These are phyloP conservation scores for Sminthopsis crassicaudata DNA, from an alignment of 2,113 vertebrate species.

Conservation along the genomic window DNA sequence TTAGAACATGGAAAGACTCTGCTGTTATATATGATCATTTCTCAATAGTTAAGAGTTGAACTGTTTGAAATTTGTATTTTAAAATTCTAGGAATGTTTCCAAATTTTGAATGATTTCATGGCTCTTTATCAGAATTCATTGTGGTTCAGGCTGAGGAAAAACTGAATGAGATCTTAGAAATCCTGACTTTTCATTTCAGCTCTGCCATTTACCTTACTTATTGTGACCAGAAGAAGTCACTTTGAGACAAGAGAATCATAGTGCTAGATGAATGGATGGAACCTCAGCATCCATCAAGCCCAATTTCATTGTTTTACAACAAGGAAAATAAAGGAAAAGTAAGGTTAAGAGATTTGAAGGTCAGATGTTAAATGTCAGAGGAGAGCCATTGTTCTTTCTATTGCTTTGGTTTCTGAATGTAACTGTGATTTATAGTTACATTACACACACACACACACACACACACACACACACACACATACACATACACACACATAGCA, in stretches of 20 bases:
- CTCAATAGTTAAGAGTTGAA: not conserved
- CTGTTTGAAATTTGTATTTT: not conserved
- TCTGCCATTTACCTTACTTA: not conserved
- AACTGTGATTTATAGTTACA: not conserved
- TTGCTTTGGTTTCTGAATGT: not conserved
- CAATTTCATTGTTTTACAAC: not conserved
- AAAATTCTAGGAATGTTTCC: not conserved
- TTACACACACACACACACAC: too few relatives aligned
- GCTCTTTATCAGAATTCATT: not conserved
- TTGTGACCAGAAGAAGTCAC: not conserved
- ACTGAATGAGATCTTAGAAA: not conserved
- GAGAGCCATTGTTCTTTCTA: not conserved
- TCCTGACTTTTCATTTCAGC: not conserved
- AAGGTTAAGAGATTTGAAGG: not conserved
- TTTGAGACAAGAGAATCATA: not conserved
- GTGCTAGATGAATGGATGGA: not conserved
- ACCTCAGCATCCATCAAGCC: not conserved
- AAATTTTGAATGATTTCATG: not conserved
- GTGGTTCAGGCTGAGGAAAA: not conserved
- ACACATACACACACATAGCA: too few relatives aligned
- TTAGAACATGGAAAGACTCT: not conserved
- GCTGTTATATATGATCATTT: not conserved
- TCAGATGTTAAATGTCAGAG: not conserved
- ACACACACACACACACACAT: too few relatives aligned
- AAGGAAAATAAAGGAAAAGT: not conserved